phyloP scores from a whole-genome alignment of 2,113 vertebrate genomes.

The Typhlomys cinereus region DNA sequence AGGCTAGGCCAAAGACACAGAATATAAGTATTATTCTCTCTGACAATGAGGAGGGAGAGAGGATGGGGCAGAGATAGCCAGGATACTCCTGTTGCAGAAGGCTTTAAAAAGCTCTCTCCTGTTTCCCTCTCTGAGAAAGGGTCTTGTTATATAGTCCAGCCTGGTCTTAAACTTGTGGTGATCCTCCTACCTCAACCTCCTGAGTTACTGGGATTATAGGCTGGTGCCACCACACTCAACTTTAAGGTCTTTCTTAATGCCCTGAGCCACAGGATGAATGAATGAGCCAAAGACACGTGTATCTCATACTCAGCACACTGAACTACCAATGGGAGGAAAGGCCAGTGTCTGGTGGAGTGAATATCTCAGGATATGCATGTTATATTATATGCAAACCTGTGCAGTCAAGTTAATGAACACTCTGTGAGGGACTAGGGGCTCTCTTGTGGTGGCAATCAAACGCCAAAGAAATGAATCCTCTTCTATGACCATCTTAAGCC shows the following conservation, averaged over 20 bases:
- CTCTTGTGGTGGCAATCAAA: neutral
- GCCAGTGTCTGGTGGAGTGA: neutral
- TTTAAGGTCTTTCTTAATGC: neutral
- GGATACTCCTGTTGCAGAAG: neutral
- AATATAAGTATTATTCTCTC: neutral
- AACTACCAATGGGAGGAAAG: neutral
- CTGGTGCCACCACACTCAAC: neutral
- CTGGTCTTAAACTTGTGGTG: neutral
- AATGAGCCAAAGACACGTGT: neutral
- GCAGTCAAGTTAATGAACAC: neutral
- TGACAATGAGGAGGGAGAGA: neutral
- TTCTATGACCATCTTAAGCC: neutral
- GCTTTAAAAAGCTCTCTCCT: neutral
- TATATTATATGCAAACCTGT: neutral
- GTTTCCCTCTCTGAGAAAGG: neutral
- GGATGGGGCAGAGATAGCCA: too few relatives aligned
- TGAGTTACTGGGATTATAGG: neutral
- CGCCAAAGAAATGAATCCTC: neutral
- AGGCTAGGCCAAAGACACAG: neutral
- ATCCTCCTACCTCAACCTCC: neutral
- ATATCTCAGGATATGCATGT: accelerated
- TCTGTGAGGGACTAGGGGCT: neutral
- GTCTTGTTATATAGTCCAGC: neutral
- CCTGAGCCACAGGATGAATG: neutral
- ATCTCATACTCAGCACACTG: neutral